Conservation (phyloP, 2,797 vertebrate species). For the Sylvia borin region DNA sequence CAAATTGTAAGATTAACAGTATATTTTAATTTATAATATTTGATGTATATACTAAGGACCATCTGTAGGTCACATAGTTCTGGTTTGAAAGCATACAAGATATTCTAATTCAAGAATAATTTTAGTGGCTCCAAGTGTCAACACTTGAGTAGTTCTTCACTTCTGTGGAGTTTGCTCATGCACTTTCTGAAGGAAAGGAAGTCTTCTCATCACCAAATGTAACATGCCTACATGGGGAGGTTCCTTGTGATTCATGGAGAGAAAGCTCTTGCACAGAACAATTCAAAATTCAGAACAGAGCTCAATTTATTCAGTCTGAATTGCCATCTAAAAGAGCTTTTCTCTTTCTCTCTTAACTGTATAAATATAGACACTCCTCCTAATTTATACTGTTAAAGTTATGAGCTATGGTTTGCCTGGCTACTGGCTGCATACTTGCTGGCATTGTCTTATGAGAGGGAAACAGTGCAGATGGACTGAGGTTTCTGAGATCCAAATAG, state of each 20-base stretch:
- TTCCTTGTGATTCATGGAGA: background rate
- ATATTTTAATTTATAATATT: background rate
- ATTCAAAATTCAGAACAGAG: conserved; percentile 9
- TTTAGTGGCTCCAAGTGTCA: background rate
- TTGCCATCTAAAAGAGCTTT: conserved; percentile 3
- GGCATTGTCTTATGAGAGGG: background rate
- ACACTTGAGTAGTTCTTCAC: background rate
- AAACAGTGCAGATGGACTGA: background rate
- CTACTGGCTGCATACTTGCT: background rate
- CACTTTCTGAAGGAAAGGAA: background rate
- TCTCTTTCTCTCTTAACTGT: background rate
- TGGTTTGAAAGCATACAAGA: background rate
- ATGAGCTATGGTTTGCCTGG: background rate
- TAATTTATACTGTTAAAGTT: background rate
- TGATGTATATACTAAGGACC: background rate
- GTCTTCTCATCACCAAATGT: background rate
- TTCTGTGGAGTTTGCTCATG: background rate
- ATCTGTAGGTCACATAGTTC: background rate
- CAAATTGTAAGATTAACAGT: background rate
- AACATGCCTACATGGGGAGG: background rate
- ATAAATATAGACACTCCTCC: background rate
- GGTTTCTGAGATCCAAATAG: background rate
- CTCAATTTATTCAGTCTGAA: conserved; percentile 34
- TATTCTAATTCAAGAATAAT: background rate
- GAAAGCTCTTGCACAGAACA: background rate